Conservation (phyloP, 2,113 vertebrate species). For the Clinocottus analis region DNA sequence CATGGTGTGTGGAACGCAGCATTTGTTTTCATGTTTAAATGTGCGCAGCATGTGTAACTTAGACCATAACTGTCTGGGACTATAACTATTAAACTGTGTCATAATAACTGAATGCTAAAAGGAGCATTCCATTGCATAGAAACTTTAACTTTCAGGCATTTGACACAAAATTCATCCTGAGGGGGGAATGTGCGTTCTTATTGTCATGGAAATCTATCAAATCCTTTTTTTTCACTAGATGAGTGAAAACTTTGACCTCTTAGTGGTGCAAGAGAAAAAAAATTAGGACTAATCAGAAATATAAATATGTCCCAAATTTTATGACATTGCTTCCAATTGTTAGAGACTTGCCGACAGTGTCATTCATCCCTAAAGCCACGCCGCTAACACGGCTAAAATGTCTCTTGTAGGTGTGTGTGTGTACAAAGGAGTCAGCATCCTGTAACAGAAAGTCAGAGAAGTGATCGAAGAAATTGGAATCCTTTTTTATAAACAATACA, state of each 20-base stretch:
- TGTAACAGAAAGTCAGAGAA: not conserved
- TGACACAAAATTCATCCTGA: too few species aligned
- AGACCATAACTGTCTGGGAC: conserved; percentile 1
- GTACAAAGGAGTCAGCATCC: too few species aligned
- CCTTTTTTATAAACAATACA: conserved; percentile 19
- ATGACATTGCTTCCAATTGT: not conserved
- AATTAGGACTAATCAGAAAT: not conserved
- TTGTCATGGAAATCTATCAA: not conserved
- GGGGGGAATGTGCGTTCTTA: too few species aligned
- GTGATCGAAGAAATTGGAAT: not conserved
- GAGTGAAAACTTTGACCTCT: not conserved
- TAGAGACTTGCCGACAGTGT: not conserved
- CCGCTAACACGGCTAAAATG: not conserved
- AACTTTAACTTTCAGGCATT: not conserved
- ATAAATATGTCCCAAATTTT: not conserved
- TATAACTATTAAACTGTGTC: not conserved
- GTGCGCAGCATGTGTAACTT: conserved; percentile 8
- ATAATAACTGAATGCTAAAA: not conserved
- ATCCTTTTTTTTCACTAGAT: not conserved
- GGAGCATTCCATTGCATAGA: not conserved
- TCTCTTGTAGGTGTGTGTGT: not conserved
- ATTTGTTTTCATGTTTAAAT: conserved; percentile 60
- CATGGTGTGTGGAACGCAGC: conserved; percentile 21
- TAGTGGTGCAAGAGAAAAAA: not conserved
- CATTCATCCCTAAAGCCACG: not conserved